Conservation (phyloP, 2,888 invertebrate species). For the Agrypnus murinus region DNA sequence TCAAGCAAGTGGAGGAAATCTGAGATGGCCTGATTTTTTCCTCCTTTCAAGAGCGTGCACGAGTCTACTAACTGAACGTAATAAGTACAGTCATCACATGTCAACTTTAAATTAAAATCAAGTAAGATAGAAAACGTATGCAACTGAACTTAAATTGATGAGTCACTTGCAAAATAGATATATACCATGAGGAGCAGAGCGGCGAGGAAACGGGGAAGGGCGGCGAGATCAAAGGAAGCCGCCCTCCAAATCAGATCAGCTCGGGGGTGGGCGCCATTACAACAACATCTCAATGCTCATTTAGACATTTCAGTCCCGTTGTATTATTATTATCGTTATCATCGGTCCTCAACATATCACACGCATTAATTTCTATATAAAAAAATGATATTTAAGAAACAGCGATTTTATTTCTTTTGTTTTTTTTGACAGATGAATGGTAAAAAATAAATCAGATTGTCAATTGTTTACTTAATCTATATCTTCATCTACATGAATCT, state of each 20-base stretch:
- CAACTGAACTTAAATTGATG: conserved; percentile 64
- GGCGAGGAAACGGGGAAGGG: conserved; percentile 70
- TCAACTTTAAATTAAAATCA: conserved; percentile 47
- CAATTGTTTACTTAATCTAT: too few relatives aligned
- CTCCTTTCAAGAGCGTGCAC: too few relatives aligned
- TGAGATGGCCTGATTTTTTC: too few relatives aligned
- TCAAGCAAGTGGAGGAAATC: too few relatives aligned
- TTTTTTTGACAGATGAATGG: background rate
- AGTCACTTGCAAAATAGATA: conserved; percentile 72
- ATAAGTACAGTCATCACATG: conserved; percentile 37
- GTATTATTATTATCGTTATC: conserved; percentile 42
- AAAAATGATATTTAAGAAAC: conserved; percentile 5
- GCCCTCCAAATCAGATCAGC: conserved; percentile 66
- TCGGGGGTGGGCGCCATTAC: conserved; percentile 57
- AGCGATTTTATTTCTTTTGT: too few relatives aligned
- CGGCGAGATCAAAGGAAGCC: conserved; percentile 75
- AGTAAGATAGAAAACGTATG: conserved; percentile 48
- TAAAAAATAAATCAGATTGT: too few relatives aligned
- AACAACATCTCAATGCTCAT: conserved; percentile 55
- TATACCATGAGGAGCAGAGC: conserved; percentile 43
- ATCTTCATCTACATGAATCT: too few relatives aligned
- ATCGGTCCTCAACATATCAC: too few relatives aligned
- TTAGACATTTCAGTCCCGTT: conserved; percentile 52
- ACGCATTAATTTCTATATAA: conserved; percentile 33
- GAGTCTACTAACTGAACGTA: too few relatives aligned